A percentile compares a stretch with the other conserved stretches of the same genome.
Conservation (phyloP, 1,140 invertebrate genomes). For the Prorops nasuta region DNA sequence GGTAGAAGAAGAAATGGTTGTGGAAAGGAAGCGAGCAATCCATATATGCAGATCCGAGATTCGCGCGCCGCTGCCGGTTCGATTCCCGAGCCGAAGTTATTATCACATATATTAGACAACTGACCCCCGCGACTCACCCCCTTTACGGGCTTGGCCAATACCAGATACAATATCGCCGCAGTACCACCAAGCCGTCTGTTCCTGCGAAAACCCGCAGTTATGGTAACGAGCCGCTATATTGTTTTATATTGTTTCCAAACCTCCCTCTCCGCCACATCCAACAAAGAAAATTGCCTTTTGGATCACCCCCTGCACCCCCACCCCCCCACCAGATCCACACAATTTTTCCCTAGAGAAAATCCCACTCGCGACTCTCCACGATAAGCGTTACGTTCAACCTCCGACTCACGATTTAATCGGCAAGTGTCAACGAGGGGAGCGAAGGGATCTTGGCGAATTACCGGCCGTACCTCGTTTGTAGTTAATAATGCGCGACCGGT, state of each 20-base stretch:
- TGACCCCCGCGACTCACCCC: slow-evolving; percentile 23
- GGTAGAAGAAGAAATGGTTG: background rate
- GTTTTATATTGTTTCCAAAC: slow-evolving; percentile 48
- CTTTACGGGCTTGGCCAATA: slow-evolving; percentile 6
- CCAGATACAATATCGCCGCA: slow-evolving; percentile 38
- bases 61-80: slow-evolving; percentile 31
- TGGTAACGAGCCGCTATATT: slow-evolving; percentile 44
- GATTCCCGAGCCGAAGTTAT: slow-evolving; percentile 41
- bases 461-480: no score
- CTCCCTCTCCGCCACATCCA: no score
- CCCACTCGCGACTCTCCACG: background rate
- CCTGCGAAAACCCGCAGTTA: slow-evolving; percentile 30
- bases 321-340: background rate
- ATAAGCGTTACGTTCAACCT: no score
- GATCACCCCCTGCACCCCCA: background rate
- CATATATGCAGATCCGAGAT: slow-evolving; percentile 46
- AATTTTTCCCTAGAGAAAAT: background rate
- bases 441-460: no score
- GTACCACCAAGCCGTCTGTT: background rate
- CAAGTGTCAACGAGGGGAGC: no score
- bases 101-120: slow-evolving; percentile 51
- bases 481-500: no score
- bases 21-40: slow-evolving; percentile 23
- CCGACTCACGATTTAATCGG: no score
- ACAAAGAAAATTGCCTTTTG: slow-evolving; percentile 3